Percentiles rank a stretch among this genome's conserved stretches.
phyloP scores from a whole-genome alignment of 1,140 invertebrate species.

The Caenorhabditis latens region DNA sequence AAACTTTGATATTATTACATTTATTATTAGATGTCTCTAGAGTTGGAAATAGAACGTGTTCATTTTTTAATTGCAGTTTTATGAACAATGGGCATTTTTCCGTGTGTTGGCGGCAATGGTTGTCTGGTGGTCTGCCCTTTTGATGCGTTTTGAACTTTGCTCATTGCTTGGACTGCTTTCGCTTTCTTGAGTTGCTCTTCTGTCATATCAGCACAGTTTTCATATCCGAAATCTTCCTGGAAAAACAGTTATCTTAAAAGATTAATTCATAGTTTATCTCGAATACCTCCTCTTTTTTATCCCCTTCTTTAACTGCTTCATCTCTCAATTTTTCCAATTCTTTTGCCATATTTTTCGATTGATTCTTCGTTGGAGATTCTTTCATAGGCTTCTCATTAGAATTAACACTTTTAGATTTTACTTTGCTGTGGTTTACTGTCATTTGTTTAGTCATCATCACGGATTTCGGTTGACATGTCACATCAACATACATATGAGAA shows the following conservation, averaged over 20 bases:
- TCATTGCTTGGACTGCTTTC: neutral
- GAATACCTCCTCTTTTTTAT: neutral
- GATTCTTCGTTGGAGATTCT: neutral
- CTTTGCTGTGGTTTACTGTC: neutral
- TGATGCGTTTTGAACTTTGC: neutral
- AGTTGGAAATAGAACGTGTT: too few relatives aligned
- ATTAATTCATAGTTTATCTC: neutral
- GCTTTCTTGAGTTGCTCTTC: neutral
- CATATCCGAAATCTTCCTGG: neutral
- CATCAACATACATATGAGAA: slow-evolving; percentile 17
- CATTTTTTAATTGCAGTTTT: too few relatives aligned
- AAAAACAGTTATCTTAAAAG: neutral
- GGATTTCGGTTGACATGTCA: neutral
- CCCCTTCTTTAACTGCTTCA: neutral
- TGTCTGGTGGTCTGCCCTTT: neutral
- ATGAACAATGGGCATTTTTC: too few relatives aligned
- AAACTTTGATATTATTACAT: too few relatives aligned
- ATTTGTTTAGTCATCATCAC: too few relatives aligned
- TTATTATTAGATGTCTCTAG: too few relatives aligned
- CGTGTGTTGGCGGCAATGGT: too few relatives aligned
- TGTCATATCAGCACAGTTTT: neutral
- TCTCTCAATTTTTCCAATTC: slow-evolving; percentile 6
- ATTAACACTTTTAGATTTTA: neutral
- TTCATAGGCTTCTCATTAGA: neutral
- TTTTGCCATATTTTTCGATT: neutral